Conservation (phyloP, 2,113 vertebrate genomes). For the Pica pica region DNA sequence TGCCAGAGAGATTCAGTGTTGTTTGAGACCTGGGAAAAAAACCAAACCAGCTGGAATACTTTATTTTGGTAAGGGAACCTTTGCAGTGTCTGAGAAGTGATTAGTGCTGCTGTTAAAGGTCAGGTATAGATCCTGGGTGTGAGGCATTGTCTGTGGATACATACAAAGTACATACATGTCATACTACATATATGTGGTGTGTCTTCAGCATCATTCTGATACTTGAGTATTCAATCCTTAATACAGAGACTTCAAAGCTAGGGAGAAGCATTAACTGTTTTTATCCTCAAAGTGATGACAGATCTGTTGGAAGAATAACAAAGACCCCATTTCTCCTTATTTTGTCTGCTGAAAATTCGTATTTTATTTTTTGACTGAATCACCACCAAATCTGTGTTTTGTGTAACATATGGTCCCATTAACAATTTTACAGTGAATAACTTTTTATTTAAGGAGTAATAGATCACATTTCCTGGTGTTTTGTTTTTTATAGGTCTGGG, state of each 20-base stretch:
- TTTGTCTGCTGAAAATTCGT: not conserved
- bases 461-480: not conserved
- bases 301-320: not conserved
- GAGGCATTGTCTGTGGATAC: not conserved
- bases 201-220: not conserved
- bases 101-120: not conserved
- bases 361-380: not conserved
- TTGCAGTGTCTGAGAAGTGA: not conserved
- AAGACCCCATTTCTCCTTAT: not conserved
- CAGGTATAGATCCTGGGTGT: not conserved
- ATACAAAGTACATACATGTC: accelerated
- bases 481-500: not conserved
- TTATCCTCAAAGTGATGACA: not conserved
- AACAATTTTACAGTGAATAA: not conserved
- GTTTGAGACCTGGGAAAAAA: not conserved
- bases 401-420: not conserved
- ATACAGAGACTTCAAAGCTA: not conserved
- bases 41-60: not conserved
- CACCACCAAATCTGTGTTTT: not conserved
- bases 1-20: not conserved
- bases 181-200: accelerated
- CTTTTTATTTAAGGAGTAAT: not conserved
- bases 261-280: not conserved
- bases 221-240: not conserved
- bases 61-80: not conserved